Evolutionary conservation across 2,888 invertebrate species (phyloP).

Genomic region (Norana najaformis): DNA sequence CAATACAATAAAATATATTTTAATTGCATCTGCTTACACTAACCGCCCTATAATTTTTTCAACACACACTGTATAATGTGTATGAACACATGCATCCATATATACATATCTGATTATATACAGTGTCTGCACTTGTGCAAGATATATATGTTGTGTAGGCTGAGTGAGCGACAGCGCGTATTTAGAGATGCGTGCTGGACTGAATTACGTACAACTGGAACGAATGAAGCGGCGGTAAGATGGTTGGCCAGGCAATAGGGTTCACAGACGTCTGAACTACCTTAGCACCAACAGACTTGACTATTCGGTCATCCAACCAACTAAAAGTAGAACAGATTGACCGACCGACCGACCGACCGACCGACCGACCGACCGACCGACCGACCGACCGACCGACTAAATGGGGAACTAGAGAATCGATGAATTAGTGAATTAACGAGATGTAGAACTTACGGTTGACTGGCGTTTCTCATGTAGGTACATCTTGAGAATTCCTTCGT

Average conservation of each 20-base stretch:
- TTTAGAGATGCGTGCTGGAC: not conserved
- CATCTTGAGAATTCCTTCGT: constrained; percentile 31
- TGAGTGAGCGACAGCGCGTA: not conserved
- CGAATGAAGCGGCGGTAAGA: not conserved
- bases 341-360: not conserved
- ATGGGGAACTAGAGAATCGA: not conserved
- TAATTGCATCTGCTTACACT: no score
- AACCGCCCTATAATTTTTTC: no score
- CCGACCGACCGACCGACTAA: not conserved
- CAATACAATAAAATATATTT: no score
- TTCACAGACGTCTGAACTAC: constrained; percentile 30
- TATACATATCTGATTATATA: not conserved
- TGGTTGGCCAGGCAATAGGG: not conserved
- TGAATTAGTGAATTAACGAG: not conserved
- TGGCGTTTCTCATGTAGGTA: constrained; percentile 27
- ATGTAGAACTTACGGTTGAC: not conserved
- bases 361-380: no score
- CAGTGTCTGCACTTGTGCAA: not conserved
- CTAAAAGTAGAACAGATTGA: not conserved
- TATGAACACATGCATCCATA: not conserved
- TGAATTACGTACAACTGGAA: not conserved
- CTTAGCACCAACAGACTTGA: constrained; percentile 36
- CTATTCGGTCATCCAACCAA: constrained; percentile 23
- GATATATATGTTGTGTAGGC: not conserved
- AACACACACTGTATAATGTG: not conserved